A percentile compares a stretch with the other conserved stretches of the same genome.
These are phyloP conservation scores for Enteromius unitaeniatus DNA, from an alignment of 2,797 vertebrate species.

Conservation along the genomic window DNA sequence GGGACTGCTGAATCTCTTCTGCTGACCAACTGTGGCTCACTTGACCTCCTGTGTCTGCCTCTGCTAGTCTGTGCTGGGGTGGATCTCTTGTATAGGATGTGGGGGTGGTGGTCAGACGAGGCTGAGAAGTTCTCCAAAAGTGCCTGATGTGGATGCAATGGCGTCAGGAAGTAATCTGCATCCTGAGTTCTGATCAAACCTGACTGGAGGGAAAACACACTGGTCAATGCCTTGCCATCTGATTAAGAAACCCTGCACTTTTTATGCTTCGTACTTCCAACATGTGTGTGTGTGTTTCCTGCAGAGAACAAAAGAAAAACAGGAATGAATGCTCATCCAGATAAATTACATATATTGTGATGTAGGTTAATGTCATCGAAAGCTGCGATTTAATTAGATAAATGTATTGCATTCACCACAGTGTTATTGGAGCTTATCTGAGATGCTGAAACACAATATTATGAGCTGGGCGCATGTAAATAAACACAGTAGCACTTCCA, in stretches of 20 bases:
- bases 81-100: constrained; percentile 85
- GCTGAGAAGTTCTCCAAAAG: constrained; percentile 71
- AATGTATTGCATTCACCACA: background rate
- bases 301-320: background rate
- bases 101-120: constrained; percentile 76
- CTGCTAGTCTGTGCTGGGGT: constrained; percentile 31
- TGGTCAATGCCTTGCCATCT: constrained; percentile 51
- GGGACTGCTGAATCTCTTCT: background rate
- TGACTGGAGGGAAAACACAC: constrained; percentile 80
- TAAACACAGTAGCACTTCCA: background rate
- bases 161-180: constrained; percentile 87
- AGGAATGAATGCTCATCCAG: background rate
- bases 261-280: background rate
- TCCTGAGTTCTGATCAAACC: constrained; percentile 89
- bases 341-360: background rate
- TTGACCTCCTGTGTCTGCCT: constrained; percentile 16
- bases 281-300: background rate
- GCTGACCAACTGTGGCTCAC: background rate
- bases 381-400: background rate
- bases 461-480: background rate
- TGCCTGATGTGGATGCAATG: constrained; percentile 76
- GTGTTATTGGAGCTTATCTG: background rate
- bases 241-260: background rate
- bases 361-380: background rate
- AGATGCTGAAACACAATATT: background rate